Evolutionary conservation across 2,113 vertebrate genomes (phyloP), one percentile per base, ranked within the genome.

Genomic region (Ginglymostoma cirratum): DNA sequence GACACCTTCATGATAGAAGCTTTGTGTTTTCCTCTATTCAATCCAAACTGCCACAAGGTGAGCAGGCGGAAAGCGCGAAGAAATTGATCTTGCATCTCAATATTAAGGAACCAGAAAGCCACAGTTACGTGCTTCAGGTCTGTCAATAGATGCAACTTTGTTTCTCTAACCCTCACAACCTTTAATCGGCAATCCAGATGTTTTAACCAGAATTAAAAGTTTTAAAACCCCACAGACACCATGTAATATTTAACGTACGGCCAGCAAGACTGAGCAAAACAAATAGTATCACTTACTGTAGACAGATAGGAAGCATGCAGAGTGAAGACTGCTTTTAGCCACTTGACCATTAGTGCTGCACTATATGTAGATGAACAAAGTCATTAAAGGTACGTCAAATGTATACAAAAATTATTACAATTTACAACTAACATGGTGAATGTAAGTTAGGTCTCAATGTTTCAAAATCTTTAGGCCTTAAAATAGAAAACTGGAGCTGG

Each of bases 291-390:
- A 98, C 99, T 98, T 97, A 99, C 99, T 95, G 99, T 99, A 96
- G 99, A 98, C 94, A 99, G 97, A 96, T 99, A 99, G 12, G 99
- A 99, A n/a, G 98, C 98, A 96, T 99, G 99, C 69, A 98, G 97
- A 24, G 98, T 97, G 45, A 99, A 97, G 83, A 99, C 98, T 34
- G 98, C 98, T 96, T 99, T 99, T 69, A 99, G 96, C 99, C 99
- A 99, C 92, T 98, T 98, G 70, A 99, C 98, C 98, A 99, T 99
- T 96, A 99, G 95, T 96, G 98, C 96, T 23, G 98, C 99, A 98
- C 99, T 99, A 97, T 2, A 19, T 30, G 45, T 52, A 95, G 96
- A 95, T 95, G 87, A 78, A 85, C 65, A 8, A 83, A 87, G 24
- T 38, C 89, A 93, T 67, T 61, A 52, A 48, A 95, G 24, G 24